These are phyloP conservation scores for Casuarius casuarius DNA, from an alignment of 2,113 vertebrate genomes.

Conservation along the genomic window DNA sequence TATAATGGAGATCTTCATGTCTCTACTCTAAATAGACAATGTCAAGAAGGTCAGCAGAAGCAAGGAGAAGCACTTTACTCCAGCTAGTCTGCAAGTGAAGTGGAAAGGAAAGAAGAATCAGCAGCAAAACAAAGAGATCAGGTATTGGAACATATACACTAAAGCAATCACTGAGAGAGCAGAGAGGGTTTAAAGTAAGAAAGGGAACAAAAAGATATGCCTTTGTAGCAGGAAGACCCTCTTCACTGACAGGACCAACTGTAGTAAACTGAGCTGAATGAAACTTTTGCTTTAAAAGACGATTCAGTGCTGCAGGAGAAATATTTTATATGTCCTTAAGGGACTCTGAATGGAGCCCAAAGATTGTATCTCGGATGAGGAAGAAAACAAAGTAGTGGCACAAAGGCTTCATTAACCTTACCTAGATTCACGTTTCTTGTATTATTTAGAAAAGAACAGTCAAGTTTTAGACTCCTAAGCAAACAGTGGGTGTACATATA, in stretches of 20 bases:
- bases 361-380: not conserved
- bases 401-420: not conserved
- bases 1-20: conserved; percentile 49
- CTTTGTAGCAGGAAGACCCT: not conserved
- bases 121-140: not conserved
- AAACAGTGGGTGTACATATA: rapidly evolving
- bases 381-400: not conserved
- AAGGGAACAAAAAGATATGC: not conserved
- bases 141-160: not conserved
- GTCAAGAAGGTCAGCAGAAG: conserved; percentile 58
- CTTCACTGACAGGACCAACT: not conserved
- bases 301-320: not conserved
- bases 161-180: not conserved
- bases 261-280: conserved; percentile 14
- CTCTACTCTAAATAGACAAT: conserved; percentile 53
- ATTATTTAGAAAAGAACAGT: not conserved
- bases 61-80: conserved; percentile 64
- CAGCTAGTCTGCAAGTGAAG: conserved; percentile 53
- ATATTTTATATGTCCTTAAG: not conserved
- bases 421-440: not conserved
- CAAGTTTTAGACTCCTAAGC: not conserved
- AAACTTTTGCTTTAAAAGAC: conserved; percentile 14
- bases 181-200: not conserved
- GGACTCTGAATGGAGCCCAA: not conserved
- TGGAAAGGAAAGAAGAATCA: conserved; percentile 46